phyloP scores from a whole-genome alignment of 2,888 invertebrate species.

The Lasioglossum calceatum region DNA sequence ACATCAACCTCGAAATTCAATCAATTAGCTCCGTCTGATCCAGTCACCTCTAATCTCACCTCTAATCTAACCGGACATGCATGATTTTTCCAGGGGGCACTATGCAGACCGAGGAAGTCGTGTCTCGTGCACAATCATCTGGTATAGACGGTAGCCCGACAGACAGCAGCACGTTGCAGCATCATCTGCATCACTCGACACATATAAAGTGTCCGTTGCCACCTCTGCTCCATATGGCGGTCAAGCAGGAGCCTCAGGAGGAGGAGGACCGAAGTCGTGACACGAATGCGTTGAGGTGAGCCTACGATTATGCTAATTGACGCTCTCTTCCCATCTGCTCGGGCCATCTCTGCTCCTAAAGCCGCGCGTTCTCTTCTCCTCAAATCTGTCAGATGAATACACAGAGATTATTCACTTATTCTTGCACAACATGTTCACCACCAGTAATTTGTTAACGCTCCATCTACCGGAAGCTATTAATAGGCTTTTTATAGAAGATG shows the following conservation, averaged over 20 bases:
- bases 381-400: neutral
- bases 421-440: neutral
- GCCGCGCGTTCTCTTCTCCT: neutral
- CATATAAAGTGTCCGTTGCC: constrained; percentile 77
- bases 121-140: constrained; percentile 81
- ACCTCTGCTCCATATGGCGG: constrained; percentile 81
- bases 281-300: constrained; percentile 76
- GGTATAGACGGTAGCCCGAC: constrained; percentile 80
- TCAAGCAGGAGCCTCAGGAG: constrained; percentile 83
- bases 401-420: neutral
- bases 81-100: constrained; percentile 80
- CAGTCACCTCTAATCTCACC: too few relatives aligned
- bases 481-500: neutral
- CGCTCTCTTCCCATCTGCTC: neutral
- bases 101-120: constrained; percentile 85
- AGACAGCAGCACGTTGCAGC: constrained; percentile 74
- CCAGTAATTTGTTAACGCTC: neutral
- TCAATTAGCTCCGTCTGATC: too few relatives aligned
- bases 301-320: constrained; percentile 32
- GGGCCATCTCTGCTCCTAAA: neutral
- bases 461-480: neutral
- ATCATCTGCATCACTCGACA: constrained; percentile 76
- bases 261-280: constrained; percentile 80
- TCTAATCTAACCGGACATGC: neutral
- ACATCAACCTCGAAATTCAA: too few relatives aligned